Evolutionary conservation across 2,888 invertebrate species (phyloP).

Genomic region (Heliconius ethilla): DNA sequence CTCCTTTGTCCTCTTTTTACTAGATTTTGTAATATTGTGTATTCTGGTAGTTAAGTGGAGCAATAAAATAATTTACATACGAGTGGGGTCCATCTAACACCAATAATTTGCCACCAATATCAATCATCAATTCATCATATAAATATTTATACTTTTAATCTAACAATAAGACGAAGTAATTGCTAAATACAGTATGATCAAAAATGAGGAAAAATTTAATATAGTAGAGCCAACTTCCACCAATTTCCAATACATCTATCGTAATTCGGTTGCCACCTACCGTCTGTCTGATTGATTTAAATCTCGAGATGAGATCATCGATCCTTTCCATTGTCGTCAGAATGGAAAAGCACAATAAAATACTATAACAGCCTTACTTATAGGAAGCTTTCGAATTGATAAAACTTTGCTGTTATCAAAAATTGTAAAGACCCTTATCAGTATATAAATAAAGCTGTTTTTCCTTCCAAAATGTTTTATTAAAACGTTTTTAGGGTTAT

Average conservation of each 20-base stretch:
- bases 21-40: no score
- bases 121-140: no score
- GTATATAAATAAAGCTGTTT: conserved; percentile 10
- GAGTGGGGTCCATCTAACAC: no score
- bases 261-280: conserved; percentile 77
- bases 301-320: conserved; percentile 67
- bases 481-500: conserved; percentile 17
- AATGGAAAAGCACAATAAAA: conserved; percentile 31
- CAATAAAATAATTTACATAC: no score
- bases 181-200: no score
- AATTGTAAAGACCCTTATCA: neutral
- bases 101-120: no score
- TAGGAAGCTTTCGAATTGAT: neutral
- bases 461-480: conserved; percentile 1
- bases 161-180: no score
- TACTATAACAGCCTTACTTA: conserved; percentile 24
- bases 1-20: no score
- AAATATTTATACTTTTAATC: no score
- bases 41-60: no score
- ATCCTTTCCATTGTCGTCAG: conserved; percentile 60
- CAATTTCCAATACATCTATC: conserved; percentile 41
- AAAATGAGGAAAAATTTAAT: neutral
- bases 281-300: conserved; percentile 75
- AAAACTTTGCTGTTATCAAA: conserved; percentile 1
- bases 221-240: conserved; percentile 13